Percentiles rank a stretch among this genome's conserved stretches.
These are phyloP conservation scores for Ypsolopha sequella DNA, from an alignment of 2,888 invertebrate genomes.

Conservation along the genomic window DNA sequence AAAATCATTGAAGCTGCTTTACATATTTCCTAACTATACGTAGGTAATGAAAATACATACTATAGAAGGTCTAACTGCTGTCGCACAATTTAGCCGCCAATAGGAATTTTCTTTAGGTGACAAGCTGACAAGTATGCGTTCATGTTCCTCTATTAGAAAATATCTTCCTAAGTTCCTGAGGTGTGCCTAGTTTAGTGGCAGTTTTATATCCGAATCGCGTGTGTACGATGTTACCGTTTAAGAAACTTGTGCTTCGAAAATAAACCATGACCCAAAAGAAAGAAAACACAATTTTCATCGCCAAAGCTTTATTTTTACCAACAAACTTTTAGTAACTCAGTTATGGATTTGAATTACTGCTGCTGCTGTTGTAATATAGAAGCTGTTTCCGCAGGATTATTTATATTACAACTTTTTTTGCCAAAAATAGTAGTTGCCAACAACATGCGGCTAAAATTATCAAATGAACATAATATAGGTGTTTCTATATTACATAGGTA, in stretches of 20 bases:
- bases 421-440: too few relatives aligned
- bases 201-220: slow-evolving; percentile 53
- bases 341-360: slow-evolving; percentile 45
- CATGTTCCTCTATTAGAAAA: slow-evolving; percentile 51
- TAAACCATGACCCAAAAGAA: slow-evolving; percentile 23
- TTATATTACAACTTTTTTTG: background rate
- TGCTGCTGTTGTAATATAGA: slow-evolving; percentile 26
- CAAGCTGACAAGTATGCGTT: slow-evolving; percentile 36
- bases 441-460: too few relatives aligned
- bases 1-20: too few relatives aligned
- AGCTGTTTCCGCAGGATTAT: slow-evolving; percentile 15
- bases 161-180: slow-evolving; percentile 28
- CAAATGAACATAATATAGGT: too few relatives aligned
- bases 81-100: too few relatives aligned
- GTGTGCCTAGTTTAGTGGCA: slow-evolving; percentile 29
- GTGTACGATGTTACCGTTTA: slow-evolving; percentile 22
- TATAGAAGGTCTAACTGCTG: too few relatives aligned
- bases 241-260: slow-evolving; percentile 17
- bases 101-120: background rate
- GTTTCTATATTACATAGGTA: too few relatives aligned
- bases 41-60: too few relatives aligned
- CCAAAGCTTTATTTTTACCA: background rate
- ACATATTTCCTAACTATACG: too few relatives aligned
- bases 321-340: slow-evolving; percentile 36
- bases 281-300: slow-evolving; percentile 26